Conservation (phyloP, 2,113 vertebrate species). For the Myotis yumanensis region DNA sequence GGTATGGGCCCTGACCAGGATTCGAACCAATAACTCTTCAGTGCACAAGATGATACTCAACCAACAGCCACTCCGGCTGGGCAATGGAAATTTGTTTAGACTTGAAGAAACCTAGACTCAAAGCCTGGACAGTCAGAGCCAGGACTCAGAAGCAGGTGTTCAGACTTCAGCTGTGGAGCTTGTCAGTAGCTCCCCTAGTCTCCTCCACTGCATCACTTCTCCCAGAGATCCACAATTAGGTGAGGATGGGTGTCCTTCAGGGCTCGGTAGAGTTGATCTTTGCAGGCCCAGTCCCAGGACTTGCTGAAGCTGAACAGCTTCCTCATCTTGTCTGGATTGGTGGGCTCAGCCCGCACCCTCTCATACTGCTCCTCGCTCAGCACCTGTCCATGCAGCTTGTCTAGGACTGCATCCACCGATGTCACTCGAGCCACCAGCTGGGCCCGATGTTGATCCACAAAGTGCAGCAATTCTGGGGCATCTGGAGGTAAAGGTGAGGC, state of each 20-base stretch:
- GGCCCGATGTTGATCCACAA: conserved; percentile 49
- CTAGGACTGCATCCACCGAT: conserved; percentile 53
- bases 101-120: neutral
- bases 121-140: neutral
- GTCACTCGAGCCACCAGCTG: conserved; percentile 60
- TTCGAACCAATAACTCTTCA: too few species aligned
- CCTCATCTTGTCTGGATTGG: conserved; percentile 35
- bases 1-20: too few species aligned
- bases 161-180: too few species aligned
- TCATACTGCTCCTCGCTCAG: conserved; percentile 62
- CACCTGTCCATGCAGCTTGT: conserved; percentile 17
- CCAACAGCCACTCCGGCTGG: too few species aligned
- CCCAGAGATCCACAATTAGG: conserved; percentile 47
- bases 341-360: conserved; percentile 28
- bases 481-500: neutral
- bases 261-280: conserved; percentile 58
- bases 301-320: conserved; percentile 57
- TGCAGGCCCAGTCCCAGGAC: conserved; percentile 42
- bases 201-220: neutral
- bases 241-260: conserved; percentile 65
- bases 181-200: neutral
- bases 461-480: neutral
- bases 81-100: neutral
- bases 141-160: neutral
- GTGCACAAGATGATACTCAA: too few species aligned